Evolutionary conservation across 2,888 invertebrate genomes (phyloP).

Genomic region (Crepidodera aurea): DNA sequence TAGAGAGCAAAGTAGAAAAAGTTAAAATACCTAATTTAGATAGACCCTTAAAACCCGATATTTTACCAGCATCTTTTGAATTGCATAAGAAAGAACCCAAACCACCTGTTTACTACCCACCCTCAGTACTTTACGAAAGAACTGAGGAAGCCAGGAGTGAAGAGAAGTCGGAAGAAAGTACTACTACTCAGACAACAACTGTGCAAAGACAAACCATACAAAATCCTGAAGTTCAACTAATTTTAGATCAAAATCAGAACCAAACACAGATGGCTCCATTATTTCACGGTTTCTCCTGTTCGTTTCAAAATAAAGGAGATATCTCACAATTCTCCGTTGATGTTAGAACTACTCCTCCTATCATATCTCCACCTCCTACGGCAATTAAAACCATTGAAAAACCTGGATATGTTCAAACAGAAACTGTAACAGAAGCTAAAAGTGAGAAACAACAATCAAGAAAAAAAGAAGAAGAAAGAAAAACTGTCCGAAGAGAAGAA

Average conservation of each 20-base stretch:
- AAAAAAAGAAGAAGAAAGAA: conserved; percentile 33
- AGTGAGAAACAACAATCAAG: conserved; percentile 36
- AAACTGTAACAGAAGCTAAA: conserved; percentile 49
- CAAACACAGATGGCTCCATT: conserved; percentile 44
- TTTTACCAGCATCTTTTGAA: conserved; percentile 48
- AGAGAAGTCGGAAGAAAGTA: conserved; percentile 35
- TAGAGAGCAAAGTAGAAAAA: conserved; percentile 16
- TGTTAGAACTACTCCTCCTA: conserved; percentile 51
- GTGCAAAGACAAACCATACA: conserved; percentile 44
- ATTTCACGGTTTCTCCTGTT: conserved; percentile 54
- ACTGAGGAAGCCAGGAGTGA: conserved; percentile 38
- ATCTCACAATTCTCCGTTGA: conserved; percentile 52
- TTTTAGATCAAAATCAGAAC: conserved; percentile 30
- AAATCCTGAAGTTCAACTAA: conserved; percentile 36
- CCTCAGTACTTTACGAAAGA: conserved; percentile 39
- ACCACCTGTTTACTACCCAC: conserved; percentile 47
- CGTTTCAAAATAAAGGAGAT: conserved; percentile 53
- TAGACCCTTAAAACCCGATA: conserved; percentile 47
- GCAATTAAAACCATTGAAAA: conserved; percentile 44
- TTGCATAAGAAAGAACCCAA: conserved; percentile 44
- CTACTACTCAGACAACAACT: conserved; percentile 35
- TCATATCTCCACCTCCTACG: conserved; percentile 45
- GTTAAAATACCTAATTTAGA: conserved; percentile 33
- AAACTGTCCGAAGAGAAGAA: conserved; percentile 27
- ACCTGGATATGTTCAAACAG: conserved; percentile 41